Percentiles rank a stretch among this genome's conserved stretches.
Conservation (phyloP, 2,113 vertebrate species). For the Poeciliopsis turrubarensis region DNA sequence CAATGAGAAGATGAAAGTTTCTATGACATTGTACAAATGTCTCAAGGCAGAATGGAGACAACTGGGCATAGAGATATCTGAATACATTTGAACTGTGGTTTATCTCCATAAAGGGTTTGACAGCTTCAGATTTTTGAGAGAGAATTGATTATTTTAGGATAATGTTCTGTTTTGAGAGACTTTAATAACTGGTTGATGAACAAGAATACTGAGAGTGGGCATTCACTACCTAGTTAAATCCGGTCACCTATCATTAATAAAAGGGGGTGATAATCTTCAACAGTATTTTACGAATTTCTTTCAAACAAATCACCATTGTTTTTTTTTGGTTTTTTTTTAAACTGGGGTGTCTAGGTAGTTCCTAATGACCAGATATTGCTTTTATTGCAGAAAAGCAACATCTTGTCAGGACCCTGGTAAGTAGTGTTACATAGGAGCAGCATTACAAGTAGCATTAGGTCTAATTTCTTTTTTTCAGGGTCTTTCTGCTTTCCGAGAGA, state of each 20-base stretch:
- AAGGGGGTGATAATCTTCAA: background rate
- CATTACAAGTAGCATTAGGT: no score
- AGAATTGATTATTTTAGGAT: background rate
- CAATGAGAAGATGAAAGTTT: slow-evolving; percentile 53
- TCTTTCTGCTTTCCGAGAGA: no score
- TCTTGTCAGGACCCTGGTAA: no score
- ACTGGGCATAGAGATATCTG: slow-evolving; percentile 21
- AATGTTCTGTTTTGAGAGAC: background rate
- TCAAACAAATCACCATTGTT: background rate
- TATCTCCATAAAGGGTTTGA: slow-evolving; percentile 3
- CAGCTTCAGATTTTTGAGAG: slow-evolving; percentile 9
- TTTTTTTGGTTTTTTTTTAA: no score
- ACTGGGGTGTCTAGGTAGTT: no score
- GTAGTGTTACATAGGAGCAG: no score
- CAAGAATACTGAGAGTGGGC: background rate
- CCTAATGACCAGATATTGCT: no score
- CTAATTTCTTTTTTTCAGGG: no score
- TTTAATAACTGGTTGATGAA: background rate
- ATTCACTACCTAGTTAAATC: background rate
- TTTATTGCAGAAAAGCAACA: no score
- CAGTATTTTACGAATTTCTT: background rate
- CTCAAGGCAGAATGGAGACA: slow-evolving; percentile 38
- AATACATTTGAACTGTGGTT: slow-evolving; percentile 13
- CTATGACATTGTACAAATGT: slow-evolving; percentile 52
- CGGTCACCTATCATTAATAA: background rate